Evolutionary conservation across 1,140 invertebrate genomes (phyloP), one percentile per base, ranked within the genome.

Genomic region (Conopomorpha cramerella): DNA sequence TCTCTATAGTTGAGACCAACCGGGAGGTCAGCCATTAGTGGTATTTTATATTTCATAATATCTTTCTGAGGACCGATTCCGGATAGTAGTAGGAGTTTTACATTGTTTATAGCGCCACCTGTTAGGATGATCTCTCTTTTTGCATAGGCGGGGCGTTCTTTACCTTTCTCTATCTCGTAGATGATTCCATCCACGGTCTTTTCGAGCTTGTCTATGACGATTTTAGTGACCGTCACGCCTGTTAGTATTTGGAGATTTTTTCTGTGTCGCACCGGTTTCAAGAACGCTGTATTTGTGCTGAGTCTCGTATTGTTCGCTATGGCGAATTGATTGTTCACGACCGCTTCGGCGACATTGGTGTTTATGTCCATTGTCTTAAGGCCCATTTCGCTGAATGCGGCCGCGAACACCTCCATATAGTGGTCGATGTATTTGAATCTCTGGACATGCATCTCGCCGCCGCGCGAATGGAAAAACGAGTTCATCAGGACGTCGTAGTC

Each of bases 1-100:
- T 90, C 87, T 55, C 86, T 82, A 34, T 86, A 77, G 53, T 84
- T 82, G 19, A 79, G 37, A 3, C 85, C 86, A 2, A 86, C 84
- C 0, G 82, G 80, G 34, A 88, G 79, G 56, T 88, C 77, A 1
- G 66, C 45, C 1, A 86, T 25, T 0, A 68, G 44, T 2, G 77
- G 59, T 16, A 89, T 84, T 12, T 79, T 79, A 16, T 82, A 50
- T 39, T 82, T 68, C 17, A 81, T 49, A 2, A 95, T 55, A 46
- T 91, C 84, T 13, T 83, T 55, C 34, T 77, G 80, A 4, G 86
- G 87, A 14, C 89, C 89, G 23, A 91, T 82, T 10, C 89, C 89
- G 13, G 86, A 89, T 1, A 90, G 49, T 82, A 90, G 86, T 4
- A 91, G 47, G 8, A 91, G 45, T 50, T 86, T 79, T 0, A 87